phyloP scores from a whole-genome alignment of 2,113 vertebrate species.

The Mellivora capensis region DNA sequence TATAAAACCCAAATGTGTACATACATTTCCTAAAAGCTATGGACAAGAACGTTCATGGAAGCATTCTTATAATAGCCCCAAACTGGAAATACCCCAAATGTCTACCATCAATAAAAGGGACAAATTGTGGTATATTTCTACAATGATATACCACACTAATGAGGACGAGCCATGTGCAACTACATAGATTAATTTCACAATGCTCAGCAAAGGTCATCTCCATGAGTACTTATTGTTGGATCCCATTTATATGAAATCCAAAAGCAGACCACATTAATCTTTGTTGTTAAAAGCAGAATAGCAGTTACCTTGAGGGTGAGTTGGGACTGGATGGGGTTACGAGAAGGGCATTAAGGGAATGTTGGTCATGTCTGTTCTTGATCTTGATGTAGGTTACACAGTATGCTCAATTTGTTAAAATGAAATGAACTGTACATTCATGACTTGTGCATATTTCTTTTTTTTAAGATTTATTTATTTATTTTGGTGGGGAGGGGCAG shows the following conservation, averaged over 20 bases:
- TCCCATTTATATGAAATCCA: not conserved
- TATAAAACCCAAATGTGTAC: not conserved
- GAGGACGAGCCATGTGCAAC: not conserved
- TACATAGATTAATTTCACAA: not conserved
- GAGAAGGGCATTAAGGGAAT: too few species aligned
- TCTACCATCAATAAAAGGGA: not conserved
- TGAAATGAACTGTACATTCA: not conserved
- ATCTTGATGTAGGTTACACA: not conserved
- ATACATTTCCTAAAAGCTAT: not conserved
- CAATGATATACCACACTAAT: not conserved
- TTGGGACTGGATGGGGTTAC: not conserved
- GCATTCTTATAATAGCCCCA: not conserved
- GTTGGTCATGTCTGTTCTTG: not conserved
- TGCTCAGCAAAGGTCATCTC: not conserved
- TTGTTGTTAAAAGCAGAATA: not conserved
- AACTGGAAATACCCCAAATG: not conserved
- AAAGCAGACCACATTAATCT: slow-evolving; percentile 18
- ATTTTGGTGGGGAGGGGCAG: too few species aligned
- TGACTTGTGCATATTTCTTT: not conserved
- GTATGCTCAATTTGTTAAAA: not conserved
- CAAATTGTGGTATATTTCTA: not conserved
- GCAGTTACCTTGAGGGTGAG: not conserved
- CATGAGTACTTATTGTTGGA: not conserved
- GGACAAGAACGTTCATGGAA: not conserved
- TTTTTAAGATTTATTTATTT: too few species aligned